Percentiles rank a stretch among this genome's conserved stretches.
These are phyloP conservation scores for Hydrophis major DNA, from an alignment of 2,797 vertebrate species.

Conservation along the genomic window DNA sequence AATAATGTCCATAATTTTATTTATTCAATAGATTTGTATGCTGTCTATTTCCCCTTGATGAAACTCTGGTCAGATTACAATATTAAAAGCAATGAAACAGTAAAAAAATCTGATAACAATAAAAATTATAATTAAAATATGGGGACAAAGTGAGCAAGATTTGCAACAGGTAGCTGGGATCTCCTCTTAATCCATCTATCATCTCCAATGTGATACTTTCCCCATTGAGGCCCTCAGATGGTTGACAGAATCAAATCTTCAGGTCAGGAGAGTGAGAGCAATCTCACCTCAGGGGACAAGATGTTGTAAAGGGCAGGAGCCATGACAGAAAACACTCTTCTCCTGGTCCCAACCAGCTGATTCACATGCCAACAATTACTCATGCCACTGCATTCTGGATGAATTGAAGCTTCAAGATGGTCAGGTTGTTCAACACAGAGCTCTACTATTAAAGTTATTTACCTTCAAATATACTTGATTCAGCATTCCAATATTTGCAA, in stretches of 20 bases:
- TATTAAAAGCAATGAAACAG: background rate
- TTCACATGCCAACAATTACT: background rate
- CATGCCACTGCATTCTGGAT: background rate
- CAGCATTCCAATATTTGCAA: background rate
- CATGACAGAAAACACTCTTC: background rate
- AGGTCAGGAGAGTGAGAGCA: background rate
- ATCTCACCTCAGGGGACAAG: background rate
- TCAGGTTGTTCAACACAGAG: background rate
- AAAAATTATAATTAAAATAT: background rate
- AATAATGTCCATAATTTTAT: background rate
- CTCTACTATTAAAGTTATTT: background rate
- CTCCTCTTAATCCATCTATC: background rate
- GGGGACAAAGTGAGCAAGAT: background rate
- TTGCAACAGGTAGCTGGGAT: background rate
- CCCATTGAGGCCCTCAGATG: background rate
- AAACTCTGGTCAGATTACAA: background rate
- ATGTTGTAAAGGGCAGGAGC: background rate
- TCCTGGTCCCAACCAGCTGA: background rate
- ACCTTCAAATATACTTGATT: background rate
- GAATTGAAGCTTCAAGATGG: background rate
- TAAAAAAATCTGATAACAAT: background rate
- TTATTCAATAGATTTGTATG: background rate
- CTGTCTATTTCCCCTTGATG: background rate
- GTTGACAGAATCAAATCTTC: background rate
- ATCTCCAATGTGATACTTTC: background rate